Evolutionary conservation across 2,113 vertebrate genomes (phyloP), one percentile per base, ranked within the genome.

Genomic region (Leptobrachium leishanense): DNA sequence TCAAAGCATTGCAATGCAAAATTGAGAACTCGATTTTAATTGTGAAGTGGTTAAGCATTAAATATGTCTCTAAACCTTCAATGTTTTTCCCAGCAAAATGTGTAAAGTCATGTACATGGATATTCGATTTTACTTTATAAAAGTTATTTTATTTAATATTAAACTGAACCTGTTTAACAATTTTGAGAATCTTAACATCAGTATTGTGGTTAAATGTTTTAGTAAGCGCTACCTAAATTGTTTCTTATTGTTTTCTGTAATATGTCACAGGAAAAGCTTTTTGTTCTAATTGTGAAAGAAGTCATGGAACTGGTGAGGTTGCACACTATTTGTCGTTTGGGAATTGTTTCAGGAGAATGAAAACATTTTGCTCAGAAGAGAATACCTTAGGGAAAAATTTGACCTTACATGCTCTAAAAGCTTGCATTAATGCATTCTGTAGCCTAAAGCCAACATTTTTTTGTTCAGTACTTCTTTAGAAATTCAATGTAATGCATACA

Each of bases 311-410:
- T 71, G 20, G 55, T n/a, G 13, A 72, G 12, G 12, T 15, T 78
- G 62, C 68, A 43, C 62, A 71, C 43, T 62, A 43, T 53, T 44
- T 72, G 57, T 39, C 57, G 40, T 67, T 63, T 64, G 55, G 59
- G 31, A 78, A 63, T 72, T 64, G 41, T 71, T 64, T 63, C 43
- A 72, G 43, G 64, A 64, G 55, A 63, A 53, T 78, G 76, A 71
- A 62, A 70, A 71, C 43, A 64, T 78, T 78, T 70, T 78, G 69
- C 76, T 72, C 31, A 43, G 75, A 77, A 78, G 68, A 71, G 68
- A 71, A 59, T 13, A 53, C 76, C 67, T 69, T 78, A 43, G 68
- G 68, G 68, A 78, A 44, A 64, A 72, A 15, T 71, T n/a, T 54
- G 68, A 78, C 59, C 76, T 78, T 78, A 70, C 59, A 46, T 71